Percentiles rank a stretch among this genome's conserved stretches.
Evolutionary conservation across 2,888 invertebrate species (phyloP).

Genomic region (Pocota personata): DNA sequence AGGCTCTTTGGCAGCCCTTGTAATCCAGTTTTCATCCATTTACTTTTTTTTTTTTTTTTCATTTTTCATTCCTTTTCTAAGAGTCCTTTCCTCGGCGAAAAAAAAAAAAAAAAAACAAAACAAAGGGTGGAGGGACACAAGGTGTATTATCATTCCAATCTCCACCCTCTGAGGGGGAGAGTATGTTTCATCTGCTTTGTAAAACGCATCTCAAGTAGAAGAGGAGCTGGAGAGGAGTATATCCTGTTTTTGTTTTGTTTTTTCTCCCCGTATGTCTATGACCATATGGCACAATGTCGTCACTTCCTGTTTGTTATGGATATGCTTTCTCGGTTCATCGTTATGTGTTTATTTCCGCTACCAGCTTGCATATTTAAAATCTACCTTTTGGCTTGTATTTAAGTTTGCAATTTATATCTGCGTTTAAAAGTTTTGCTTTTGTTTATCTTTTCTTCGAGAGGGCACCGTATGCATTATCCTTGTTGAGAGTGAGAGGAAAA

Average conservation of each 20-base stretch:
- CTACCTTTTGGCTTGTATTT: slow-evolving; percentile 47
- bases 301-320: slow-evolving; percentile 66
- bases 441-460: background rate
- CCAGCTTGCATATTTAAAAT: slow-evolving; percentile 38
- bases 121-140: background rate
- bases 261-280: slow-evolving; percentile 16
- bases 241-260: slow-evolving; percentile 47
- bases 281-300: slow-evolving; percentile 46
- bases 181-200: slow-evolving; percentile 24
- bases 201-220: slow-evolving; percentile 55
- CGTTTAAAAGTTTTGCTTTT: slow-evolving; percentile 40
- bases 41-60: background rate
- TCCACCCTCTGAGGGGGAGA: background rate
- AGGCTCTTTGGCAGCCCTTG: slow-evolving; percentile 54
- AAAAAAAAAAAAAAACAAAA: slow-evolving; percentile 4
- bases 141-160: background rate
- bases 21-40: slow-evolving; percentile 53
- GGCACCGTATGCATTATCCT: background rate
- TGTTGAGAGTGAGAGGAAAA: background rate
- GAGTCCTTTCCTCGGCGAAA: slow-evolving; percentile 11
- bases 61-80: slow-evolving; percentile 30
- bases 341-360: slow-evolving; percentile 47
- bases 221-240: background rate
- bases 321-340: slow-evolving; percentile 5
- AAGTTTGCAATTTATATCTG: slow-evolving; percentile 56